Conservation (phyloP, 2,797 vertebrate species). For the Poecilia picta region DNA sequence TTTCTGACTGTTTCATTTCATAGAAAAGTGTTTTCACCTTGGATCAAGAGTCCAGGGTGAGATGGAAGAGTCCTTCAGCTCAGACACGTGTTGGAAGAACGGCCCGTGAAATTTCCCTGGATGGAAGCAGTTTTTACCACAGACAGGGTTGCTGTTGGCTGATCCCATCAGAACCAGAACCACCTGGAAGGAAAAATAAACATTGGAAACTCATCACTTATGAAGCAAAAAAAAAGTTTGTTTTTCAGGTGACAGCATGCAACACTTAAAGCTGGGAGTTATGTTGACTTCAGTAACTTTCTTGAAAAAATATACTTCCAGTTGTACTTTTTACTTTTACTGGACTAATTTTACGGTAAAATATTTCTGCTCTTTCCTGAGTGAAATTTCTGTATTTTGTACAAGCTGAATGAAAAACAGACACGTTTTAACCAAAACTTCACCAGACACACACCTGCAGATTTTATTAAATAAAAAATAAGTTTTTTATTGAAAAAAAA, state of each 20-base stretch:
- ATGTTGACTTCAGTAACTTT: no score
- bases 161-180: slow-evolving; percentile 7
- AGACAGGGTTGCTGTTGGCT: fast-evolving
- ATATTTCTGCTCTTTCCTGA: no score
- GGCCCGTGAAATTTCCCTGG: fast-evolving
- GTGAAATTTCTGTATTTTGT: no score
- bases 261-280: no score
- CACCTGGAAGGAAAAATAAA: neutral
- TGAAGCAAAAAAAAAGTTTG: neutral
- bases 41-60: slow-evolving; percentile 11
- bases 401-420: no score
- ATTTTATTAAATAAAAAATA: no score
- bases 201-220: neutral
- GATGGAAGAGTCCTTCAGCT: fast-evolving
- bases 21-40: neutral
- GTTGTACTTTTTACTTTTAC: no score
- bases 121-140: fast-evolving
- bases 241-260: neutral
- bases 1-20: neutral
- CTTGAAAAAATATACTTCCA: no score
- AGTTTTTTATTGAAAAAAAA: no score
- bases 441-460: no score
- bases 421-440: no score
- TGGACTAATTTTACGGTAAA: no score
- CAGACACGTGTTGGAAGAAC: neutral